Percentiles rank a stretch among this genome's conserved stretches.
Conservation (phyloP, 2,113 vertebrate species). For the Pontoporia blainvillei region DNA sequence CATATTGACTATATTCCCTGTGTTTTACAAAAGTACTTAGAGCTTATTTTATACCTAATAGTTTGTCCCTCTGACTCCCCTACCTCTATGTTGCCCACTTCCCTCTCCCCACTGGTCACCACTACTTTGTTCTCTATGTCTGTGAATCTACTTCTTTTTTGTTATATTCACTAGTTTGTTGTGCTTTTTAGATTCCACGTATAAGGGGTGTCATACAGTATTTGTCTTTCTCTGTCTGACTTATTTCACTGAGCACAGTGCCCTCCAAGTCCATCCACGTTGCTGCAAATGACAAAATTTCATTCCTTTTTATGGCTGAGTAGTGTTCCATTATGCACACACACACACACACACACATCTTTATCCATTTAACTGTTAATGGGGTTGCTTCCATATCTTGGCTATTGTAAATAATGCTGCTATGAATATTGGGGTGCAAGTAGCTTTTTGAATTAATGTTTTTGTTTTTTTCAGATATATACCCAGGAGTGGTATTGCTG, state of each 20-base stretch:
- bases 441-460: background rate
- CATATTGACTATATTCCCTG: background rate
- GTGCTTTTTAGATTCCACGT: background rate
- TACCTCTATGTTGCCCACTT: background rate
- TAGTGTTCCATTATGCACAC: background rate
- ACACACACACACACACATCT: too few species aligned
- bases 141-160: background rate
- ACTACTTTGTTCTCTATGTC: background rate
- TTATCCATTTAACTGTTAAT: background rate
- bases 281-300: background rate
- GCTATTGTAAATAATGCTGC: background rate
- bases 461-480: background rate
- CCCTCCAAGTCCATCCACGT: background rate
- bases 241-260: background rate
- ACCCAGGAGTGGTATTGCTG: background rate
- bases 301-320: background rate
- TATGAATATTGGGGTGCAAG: background rate
- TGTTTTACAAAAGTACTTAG: background rate
- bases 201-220: background rate
- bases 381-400: background rate
- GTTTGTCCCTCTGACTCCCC: background rate
- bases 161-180: background rate
- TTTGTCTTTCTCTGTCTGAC: background rate
- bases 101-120: background rate
- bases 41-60: background rate